phyloP scores from a whole-genome alignment of 2,888 invertebrate species.

The Beris chalybata region DNA sequence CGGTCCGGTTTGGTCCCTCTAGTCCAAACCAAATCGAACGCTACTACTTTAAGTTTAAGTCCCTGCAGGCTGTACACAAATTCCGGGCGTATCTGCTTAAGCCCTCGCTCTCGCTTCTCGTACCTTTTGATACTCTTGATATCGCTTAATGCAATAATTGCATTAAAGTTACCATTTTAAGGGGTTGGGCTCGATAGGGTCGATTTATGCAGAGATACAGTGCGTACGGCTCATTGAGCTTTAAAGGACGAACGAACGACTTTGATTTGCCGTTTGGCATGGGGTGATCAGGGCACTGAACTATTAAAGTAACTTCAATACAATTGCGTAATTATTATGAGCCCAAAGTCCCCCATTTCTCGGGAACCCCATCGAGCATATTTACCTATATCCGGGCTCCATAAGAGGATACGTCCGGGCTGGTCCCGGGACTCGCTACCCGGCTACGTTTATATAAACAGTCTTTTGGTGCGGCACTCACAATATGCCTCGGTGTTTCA shows the following conservation, averaged over 20 bases:
- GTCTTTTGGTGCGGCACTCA: slow-evolving; percentile 29
- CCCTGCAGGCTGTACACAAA: no score
- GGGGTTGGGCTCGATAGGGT: slow-evolving; percentile 19
- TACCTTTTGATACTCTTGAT: slow-evolving; percentile 12
- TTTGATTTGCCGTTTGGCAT: slow-evolving; percentile 32
- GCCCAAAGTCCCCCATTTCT: slow-evolving; percentile 20
- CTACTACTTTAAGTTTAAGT: background rate
- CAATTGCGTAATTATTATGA: slow-evolving; percentile 30
- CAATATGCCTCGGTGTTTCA: slow-evolving; percentile 21
- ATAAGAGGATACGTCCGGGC: background rate
- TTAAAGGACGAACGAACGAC: slow-evolving; percentile 26
- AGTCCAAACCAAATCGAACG: background rate
- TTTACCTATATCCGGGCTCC: background rate
- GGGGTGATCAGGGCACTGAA: slow-evolving; percentile 24
- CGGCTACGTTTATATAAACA: slow-evolving; percentile 25
- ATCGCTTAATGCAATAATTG: slow-evolving; percentile 29
- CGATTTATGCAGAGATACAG: slow-evolving; percentile 2
- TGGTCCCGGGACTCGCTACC: no score
- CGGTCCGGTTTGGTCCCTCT: no score
- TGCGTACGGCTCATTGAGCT: slow-evolving; percentile 26
- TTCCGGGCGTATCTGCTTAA: no score
- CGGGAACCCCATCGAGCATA: background rate
- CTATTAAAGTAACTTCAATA: slow-evolving; percentile 29
- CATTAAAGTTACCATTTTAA: slow-evolving; percentile 14
- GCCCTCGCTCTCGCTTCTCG: background rate